Conservation (phyloP, 2,888 invertebrate species). For the Sphecodes monilicornis region DNA sequence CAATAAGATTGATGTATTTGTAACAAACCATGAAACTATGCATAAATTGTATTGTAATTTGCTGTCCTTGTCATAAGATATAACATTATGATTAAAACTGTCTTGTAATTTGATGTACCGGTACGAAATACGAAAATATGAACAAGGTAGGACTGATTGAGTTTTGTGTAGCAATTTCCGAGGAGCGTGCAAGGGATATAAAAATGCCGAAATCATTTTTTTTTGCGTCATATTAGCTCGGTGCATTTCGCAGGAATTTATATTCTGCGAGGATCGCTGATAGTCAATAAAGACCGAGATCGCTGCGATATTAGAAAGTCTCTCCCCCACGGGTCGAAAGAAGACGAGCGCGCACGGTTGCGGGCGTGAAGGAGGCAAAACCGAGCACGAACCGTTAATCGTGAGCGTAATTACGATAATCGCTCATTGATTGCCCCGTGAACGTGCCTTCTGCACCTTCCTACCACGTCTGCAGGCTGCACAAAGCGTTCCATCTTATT, state of each 20-base stretch:
- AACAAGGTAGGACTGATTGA: neutral
- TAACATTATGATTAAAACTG: neutral
- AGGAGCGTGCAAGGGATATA: neutral
- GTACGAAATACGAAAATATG: neutral
- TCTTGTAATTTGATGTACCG: neutral
- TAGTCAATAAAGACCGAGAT: slow-evolving; percentile 55
- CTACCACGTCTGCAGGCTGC: slow-evolving; percentile 57
- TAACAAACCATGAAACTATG: too few species aligned
- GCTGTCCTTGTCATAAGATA: neutral
- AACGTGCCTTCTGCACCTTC: slow-evolving; percentile 77
- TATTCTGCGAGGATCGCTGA: slow-evolving; percentile 31
- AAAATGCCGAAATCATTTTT: neutral
- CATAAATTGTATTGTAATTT: too few species aligned
- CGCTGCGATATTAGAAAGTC: slow-evolving; percentile 78
- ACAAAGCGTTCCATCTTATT: slow-evolving; percentile 57
- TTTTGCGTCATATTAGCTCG: neutral
- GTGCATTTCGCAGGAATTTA: neutral
- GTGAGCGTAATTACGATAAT: slow-evolving; percentile 79
- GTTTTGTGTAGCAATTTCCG: neutral
- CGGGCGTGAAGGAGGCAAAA: slow-evolving; percentile 66
- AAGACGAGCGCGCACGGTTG: slow-evolving; percentile 49
- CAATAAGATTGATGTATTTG: too few species aligned
- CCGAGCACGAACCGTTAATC: slow-evolving; percentile 74
- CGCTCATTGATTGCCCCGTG: slow-evolving; percentile 77
- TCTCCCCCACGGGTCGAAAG: slow-evolving; percentile 37